Percentiles rank a stretch among this genome's conserved stretches.
phyloP scores from a whole-genome alignment of 2,797 vertebrate genomes.

The Podarcis lilfordi region DNA sequence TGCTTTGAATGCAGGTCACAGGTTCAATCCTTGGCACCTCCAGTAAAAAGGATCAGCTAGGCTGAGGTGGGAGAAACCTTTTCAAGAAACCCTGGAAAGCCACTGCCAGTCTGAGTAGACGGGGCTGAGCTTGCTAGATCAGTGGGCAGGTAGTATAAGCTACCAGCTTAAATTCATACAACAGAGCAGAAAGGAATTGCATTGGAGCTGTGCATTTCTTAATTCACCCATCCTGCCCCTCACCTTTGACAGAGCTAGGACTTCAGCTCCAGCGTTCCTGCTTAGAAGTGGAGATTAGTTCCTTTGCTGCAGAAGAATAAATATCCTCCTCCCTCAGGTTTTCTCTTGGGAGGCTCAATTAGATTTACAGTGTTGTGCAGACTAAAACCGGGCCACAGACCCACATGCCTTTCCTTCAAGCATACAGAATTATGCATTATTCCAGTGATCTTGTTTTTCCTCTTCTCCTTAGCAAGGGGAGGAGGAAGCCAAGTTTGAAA shows the following conservation, averaged over 20 bases:
- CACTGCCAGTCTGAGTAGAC: neutral
- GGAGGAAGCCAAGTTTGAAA: neutral
- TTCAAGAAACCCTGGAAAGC: neutral
- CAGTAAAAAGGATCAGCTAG: neutral
- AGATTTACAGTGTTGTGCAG: neutral
- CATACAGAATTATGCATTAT: neutral
- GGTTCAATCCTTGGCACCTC: neutral
- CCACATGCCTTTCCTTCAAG: neutral
- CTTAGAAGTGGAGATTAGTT: neutral
- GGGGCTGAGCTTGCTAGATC: neutral
- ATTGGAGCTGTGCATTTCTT: neutral
- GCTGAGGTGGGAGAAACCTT: neutral
- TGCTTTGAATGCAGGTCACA: neutral
- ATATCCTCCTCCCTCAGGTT: neutral
- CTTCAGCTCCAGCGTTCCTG: neutral
- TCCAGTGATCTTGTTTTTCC: neutral
- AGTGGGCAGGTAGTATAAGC: neutral
- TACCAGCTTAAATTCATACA: neutral
- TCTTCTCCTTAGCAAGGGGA: neutral
- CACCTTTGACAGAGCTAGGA: neutral
- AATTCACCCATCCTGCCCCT: accelerated
- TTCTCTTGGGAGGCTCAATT: neutral
- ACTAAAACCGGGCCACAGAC: neutral
- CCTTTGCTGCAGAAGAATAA: neutral
- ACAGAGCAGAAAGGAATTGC: neutral